phyloP scores from a whole-genome alignment of 2,888 invertebrate species.

The Lamproptera curius region DNA sequence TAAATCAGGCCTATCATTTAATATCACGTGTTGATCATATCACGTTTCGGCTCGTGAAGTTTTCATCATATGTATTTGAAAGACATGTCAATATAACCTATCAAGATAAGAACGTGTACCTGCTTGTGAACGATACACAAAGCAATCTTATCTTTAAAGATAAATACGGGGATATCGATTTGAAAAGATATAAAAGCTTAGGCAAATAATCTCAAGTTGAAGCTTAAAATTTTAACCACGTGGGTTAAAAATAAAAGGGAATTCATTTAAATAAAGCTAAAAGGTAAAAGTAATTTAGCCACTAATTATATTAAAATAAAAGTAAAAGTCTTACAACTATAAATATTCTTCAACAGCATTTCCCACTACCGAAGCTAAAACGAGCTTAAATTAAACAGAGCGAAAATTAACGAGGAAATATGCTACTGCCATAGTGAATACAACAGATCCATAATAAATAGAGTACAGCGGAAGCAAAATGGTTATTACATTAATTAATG shows the following conservation, averaged over 20 bases:
- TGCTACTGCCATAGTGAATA: background rate
- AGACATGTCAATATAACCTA: constrained; percentile 22
- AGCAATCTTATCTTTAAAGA: constrained; percentile 14
- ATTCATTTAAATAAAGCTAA: background rate
- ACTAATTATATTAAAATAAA: background rate
- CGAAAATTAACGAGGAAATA: too few species aligned
- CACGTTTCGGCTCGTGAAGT: constrained; percentile 68
- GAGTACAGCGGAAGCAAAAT: background rate
- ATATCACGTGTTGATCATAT: constrained; percentile 41
- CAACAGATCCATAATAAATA: background rate
- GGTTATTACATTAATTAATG: too few species aligned
- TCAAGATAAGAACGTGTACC: constrained; percentile 23
- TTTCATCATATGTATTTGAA: constrained; percentile 50
- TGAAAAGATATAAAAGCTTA: background rate
- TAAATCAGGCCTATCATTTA: constrained; percentile 59
- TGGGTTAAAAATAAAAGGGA: too few species aligned
- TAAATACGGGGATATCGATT: constrained; percentile 4
- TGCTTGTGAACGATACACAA: background rate
- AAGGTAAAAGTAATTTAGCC: background rate
- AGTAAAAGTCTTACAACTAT: background rate
- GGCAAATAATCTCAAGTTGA: background rate
- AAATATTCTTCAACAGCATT: background rate
- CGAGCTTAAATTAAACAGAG: background rate
- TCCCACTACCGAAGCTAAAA: background rate
- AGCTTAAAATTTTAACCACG: constrained; percentile 1